Evolutionary conservation across 1,140 invertebrate genomes (phyloP).

Genomic region (Ceratosolen fusciceps): DNA sequence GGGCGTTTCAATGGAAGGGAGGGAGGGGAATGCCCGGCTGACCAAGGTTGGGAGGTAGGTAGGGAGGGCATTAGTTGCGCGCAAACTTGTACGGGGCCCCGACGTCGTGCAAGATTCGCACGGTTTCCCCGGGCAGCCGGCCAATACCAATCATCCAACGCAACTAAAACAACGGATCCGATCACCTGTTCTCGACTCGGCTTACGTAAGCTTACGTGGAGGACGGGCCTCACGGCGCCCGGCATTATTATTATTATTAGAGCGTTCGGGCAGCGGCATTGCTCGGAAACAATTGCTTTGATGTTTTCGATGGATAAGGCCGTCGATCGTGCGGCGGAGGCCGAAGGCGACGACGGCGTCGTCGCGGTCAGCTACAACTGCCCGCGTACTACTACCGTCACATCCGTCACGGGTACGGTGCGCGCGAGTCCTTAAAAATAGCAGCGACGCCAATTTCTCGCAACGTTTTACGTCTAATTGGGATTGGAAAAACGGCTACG

Average conservation of each 20-base stretch:
- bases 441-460: background rate
- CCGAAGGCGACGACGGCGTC: no score
- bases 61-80: conserved; percentile 42
- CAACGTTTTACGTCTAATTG: conserved; percentile 34
- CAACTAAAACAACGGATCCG: conserved; percentile 37
- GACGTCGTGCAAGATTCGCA: conserved; percentile 53
- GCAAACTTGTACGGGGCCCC: conserved; percentile 48
- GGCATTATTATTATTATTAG: conserved; percentile 48
- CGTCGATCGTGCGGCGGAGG: no score
- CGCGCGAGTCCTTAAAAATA: conserved; percentile 36
- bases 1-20: conserved; percentile 67
- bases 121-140: conserved; percentile 19
- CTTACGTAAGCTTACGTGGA: conserved; percentile 36
- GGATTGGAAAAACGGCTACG: conserved; percentile 36
- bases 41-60: conserved; percentile 24
- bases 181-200: conserved; percentile 19
- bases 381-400: no score
- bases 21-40: conserved; percentile 44
- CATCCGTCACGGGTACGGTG: background rate
- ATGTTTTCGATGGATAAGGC: conserved; percentile 44
- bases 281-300: conserved; percentile 37
- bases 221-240: conserved; percentile 2
- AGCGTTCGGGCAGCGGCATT: conserved; percentile 29
- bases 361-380: no score
- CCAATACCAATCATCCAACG: conserved; percentile 6